Conservation (phyloP, 2,797 vertebrate species). For the Arctocebus calabarensis region DNA sequence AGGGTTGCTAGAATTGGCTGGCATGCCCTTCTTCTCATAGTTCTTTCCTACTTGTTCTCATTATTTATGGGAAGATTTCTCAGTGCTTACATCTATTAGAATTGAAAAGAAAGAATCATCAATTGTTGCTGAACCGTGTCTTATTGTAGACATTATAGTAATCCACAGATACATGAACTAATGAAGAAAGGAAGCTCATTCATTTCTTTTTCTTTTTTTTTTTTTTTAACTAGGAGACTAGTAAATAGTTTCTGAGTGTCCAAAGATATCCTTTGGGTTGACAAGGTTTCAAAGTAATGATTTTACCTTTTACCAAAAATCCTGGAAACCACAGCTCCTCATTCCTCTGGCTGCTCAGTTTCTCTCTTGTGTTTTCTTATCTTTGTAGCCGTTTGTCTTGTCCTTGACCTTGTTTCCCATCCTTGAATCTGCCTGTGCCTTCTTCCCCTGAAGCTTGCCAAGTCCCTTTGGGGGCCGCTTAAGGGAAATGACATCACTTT, state of each 20-base stretch:
- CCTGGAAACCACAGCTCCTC: not conserved
- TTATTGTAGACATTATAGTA: conserved; percentile 34
- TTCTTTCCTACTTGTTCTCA: not conserved
- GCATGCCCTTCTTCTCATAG: not conserved
- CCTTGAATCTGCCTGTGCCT: not conserved
- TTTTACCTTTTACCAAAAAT: conserved; percentile 39
- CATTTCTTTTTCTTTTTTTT: not conserved
- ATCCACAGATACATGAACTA: conserved; percentile 24
- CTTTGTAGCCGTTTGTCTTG: conserved; percentile 51
- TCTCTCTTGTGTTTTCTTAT: conserved; percentile 45
- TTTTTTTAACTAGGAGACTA: not conserved
- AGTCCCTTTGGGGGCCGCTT: conserved; percentile 59
- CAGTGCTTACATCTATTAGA: conserved; percentile 27
- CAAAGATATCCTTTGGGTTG: not conserved
- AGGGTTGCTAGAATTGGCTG: conserved; percentile 6
- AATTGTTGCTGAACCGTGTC: conserved; percentile 44
- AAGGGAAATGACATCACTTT: conserved; percentile 62
- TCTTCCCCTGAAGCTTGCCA: conserved; percentile 55
- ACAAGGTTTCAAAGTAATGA: conserved; percentile 43
- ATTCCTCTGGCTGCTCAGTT: conserved; percentile 6
- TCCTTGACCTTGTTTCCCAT: conserved; percentile 56
- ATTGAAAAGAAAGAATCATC: conserved; percentile 1
- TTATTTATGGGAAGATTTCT: conserved; percentile 52
- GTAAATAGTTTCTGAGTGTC: not conserved
- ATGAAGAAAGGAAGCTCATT: not conserved